Base-by-base conservation (phyloP, 1,140 invertebrate genomes). In the Stegodyphus mimosarum region DNA sequence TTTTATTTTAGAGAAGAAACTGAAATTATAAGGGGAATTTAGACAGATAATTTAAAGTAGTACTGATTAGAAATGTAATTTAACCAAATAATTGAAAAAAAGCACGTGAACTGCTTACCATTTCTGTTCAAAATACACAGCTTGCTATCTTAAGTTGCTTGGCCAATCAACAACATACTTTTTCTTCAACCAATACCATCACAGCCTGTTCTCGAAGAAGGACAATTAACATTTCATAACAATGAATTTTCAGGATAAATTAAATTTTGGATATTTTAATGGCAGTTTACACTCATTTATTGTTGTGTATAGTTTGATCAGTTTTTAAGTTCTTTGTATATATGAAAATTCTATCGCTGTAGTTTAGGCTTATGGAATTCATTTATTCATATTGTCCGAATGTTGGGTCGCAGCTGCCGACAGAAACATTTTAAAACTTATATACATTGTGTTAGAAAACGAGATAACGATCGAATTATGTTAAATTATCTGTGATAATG, bases 401-500 rank as follows among this genome's bases (percentile, higher is more conserved):
- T 83, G 79, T 73, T 15, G 70, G 51, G 71, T 74, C 69, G 11
- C 55, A 74, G 50, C 18, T 48, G 15, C 51, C 64, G 71, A 73
- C 55, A 49, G 18, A 83, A 83, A 73, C 69, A 60, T 72, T 52
- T 11, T 10, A 83, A 71, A 83, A 83, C 55, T 83, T 0, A 15
- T 51, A 64, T 51, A 63, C 17, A 83, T 83, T 64, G 18, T 72
- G 17, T 55, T 83, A 18, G n/a, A 18, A 64, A 52, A 52, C 15
- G 79, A 63, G 53, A 10, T 18, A 72, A 83, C 15, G 60, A 66
- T 83, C 33, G 60, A 49, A 83, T 73, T 72, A 83, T 83, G 79
- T 70, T 83, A 73, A 53, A 64, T 83, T 73, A 73, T 83, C 79
- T 83, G 79, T 83, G 79, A 83, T 83, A 83, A 91, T 91, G 90